These are phyloP conservation scores for Ectobius pallidus DNA, from an alignment of 2,888 invertebrate genomes.

Conservation along the genomic window DNA sequence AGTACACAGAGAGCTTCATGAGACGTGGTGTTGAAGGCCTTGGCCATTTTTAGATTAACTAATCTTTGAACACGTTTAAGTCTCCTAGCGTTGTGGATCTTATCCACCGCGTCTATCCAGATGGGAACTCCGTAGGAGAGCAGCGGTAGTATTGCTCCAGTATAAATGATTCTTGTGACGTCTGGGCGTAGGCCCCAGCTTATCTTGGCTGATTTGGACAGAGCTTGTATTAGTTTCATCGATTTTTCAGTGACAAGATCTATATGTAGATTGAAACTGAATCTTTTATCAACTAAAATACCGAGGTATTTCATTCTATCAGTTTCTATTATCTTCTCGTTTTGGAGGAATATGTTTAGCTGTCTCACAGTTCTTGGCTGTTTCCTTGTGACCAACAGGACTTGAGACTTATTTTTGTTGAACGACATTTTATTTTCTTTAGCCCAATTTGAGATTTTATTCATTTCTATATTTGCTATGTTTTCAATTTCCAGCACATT, in stretches of 20 bases:
- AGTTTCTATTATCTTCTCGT: neutral
- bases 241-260: neutral
- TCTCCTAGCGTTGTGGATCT: neutral
- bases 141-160: neutral
- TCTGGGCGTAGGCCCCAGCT: neutral
- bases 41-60: no score
- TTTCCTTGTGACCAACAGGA: neutral
- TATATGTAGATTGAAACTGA: neutral
- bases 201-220: neutral
- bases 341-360: neutral
- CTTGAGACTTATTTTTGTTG: neutral
- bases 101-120: neutral
- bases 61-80: neutral
- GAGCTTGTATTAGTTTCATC: neutral
- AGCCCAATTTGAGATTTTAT: neutral
- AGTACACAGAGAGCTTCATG: no score
- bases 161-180: neutral
- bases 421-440: neutral
- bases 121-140: constrained; percentile 11
- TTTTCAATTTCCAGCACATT: constrained; percentile 1
- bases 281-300: neutral
- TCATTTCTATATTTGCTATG: neutral
- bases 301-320: neutral
- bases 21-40: no score
- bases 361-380: neutral